Conservation (phyloP, 2,888 invertebrate genomes). For the Conistra vaccinii region DNA sequence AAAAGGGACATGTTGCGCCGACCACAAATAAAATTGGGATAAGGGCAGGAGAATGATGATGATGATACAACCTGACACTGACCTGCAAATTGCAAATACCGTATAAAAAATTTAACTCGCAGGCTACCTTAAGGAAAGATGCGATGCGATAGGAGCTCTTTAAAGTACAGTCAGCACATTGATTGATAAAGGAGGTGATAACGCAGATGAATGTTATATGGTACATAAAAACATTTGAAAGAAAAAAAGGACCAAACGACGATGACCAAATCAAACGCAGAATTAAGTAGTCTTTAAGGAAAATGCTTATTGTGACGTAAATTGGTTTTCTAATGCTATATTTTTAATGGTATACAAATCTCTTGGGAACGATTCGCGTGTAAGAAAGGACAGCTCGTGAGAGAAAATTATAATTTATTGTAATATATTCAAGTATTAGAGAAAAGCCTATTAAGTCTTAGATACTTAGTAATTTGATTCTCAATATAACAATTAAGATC, state of each 20-base stretch:
- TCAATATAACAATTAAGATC: no score
- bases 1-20: no score
- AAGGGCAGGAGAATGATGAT: no score
- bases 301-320: neutral
- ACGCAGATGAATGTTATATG: neutral
- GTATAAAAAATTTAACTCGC: no score
- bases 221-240: no score
- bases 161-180: neutral
- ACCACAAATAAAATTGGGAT: no score
- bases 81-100: no score
- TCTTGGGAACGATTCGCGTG: neutral
- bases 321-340: neutral
- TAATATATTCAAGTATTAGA: conserved; percentile 4
- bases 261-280: no score
- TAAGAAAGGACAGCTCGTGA: neutral
- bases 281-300: neutral
- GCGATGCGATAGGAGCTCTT: neutral
- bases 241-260: no score
- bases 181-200: neutral
- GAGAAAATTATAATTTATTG: neutral
- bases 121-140: neutral
- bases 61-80: no score
- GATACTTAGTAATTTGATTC: neutral
- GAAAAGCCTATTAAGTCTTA: neutral
- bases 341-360: neutral